Percentiles rank a stretch among this genome's conserved stretches.
Evolutionary conservation across 2,888 invertebrate genomes (phyloP).

Genomic region (Thereva unica): DNA sequence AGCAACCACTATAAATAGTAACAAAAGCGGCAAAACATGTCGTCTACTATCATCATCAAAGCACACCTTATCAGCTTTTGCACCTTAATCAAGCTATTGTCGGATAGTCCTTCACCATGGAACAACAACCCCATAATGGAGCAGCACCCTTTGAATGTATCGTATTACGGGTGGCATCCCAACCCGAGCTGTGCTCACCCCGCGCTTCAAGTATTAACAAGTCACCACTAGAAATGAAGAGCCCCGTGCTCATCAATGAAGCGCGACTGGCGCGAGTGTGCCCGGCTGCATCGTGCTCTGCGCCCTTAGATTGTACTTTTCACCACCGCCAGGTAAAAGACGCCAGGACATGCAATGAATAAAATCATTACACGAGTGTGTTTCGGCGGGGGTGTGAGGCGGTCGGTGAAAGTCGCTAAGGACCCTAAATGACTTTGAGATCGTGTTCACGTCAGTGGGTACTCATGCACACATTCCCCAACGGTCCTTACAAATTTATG

Average conservation of each 20-base stretch:
- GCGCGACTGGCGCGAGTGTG: constrained; percentile 3
- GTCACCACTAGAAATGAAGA: background rate
- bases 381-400: background rate
- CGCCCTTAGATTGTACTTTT: constrained; percentile 25
- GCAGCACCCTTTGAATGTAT: constrained; percentile 4
- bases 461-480: constrained; percentile 7
- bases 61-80: constrained; percentile 23
- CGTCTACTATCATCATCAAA: constrained; percentile 10
- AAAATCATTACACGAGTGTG: constrained; percentile 30
- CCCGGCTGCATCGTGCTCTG: background rate
- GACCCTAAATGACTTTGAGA: constrained; percentile 29
- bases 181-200: too few species aligned
- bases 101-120: constrained; percentile 4
- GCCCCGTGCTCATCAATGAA: constrained; percentile 23
- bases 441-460: constrained; percentile 30
- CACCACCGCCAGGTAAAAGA: background rate
- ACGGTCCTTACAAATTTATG: constrained; percentile 28
- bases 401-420: constrained; percentile 25
- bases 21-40: background rate
- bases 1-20: too few species aligned
- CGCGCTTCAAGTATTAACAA: background rate
- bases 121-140: constrained; percentile 30
- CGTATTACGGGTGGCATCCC: constrained; percentile 12
- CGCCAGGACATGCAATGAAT: constrained; percentile 19
- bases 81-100: constrained; percentile 34